Conservation (phyloP, 2,113 vertebrate genomes). For the Sigmodon hispidus region DNA sequence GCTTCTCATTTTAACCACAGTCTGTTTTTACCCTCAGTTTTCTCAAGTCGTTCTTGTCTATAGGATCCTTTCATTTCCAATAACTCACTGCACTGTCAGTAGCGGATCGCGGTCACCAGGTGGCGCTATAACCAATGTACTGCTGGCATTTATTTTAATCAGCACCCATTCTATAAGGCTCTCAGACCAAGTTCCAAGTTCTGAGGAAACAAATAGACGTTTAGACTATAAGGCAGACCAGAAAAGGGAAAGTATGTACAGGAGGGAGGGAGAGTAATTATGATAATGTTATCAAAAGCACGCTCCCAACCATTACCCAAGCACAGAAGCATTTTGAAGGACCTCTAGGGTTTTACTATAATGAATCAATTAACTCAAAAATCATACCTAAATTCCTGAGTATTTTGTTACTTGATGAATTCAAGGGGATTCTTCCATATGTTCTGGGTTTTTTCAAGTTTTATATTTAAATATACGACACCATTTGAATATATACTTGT, state of each 20-base stretch:
- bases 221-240: background rate
- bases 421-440: background rate
- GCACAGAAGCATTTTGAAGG: conserved; percentile 12
- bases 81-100: background rate
- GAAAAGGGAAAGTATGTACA: background rate
- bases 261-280: background rate
- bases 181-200: background rate
- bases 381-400: background rate
- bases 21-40: background rate
- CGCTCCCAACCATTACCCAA: background rate
- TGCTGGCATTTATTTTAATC: conserved; percentile 36
- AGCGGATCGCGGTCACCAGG: conserved; percentile 50
- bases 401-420: background rate
- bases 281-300: background rate
- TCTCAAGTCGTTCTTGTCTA: conserved; percentile 38
- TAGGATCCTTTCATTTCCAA: background rate
- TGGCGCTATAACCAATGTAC: conserved; percentile 65
- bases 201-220: conserved; percentile 38
- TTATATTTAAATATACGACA: conserved; percentile 45
- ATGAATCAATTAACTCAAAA: conserved; percentile 33
- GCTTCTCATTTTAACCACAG: conserved; percentile 37
- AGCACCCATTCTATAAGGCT: background rate
- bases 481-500: conserved; percentile 45
- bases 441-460: background rate
- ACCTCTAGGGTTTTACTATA: background rate